Percentiles rank a stretch among this genome's conserved stretches.
These are phyloP conservation scores for Malurus elegans DNA, from an alignment of 2,113 vertebrate species.

Conservation along the genomic window DNA sequence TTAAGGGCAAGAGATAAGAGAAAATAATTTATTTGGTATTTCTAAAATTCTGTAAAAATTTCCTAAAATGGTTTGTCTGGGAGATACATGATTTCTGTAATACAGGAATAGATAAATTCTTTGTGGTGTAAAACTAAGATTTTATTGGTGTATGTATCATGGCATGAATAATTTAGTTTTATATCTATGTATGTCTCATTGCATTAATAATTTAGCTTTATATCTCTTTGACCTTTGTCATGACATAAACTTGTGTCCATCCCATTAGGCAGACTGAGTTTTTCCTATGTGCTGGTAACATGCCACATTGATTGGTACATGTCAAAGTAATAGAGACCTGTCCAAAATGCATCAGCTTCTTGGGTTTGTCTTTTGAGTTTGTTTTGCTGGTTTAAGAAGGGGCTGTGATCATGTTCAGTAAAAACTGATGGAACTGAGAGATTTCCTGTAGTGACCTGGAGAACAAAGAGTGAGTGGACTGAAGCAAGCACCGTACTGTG, in stretches of 20 bases:
- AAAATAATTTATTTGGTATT: not conserved
- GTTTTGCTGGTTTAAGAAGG: not conserved
- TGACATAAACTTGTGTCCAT: not conserved
- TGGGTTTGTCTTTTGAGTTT: not conserved
- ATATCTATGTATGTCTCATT: not conserved
- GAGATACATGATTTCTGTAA: not conserved
- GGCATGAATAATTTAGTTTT: not conserved
- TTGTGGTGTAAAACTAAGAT: not conserved
- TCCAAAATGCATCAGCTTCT: not conserved
- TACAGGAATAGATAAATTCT: not conserved
- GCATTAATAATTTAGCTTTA: not conserved
- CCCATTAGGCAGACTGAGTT: not conserved
- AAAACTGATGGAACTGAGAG: not conserved
- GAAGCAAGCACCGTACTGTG: not conserved
- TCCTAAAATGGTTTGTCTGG: not conserved
- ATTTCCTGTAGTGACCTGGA: not conserved
- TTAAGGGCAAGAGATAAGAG: not conserved
- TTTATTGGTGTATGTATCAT: not conserved
- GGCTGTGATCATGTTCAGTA: not conserved
- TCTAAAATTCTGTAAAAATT: not conserved
- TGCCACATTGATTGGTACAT: not conserved
- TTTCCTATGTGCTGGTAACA: not conserved
- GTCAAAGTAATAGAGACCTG: not conserved
- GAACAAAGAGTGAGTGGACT: not conserved
- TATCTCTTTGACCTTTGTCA: not conserved